These are phyloP conservation scores for Zaprionus vittiger DNA, from an alignment of 1,140 invertebrate genomes.

Conservation along the genomic window DNA sequence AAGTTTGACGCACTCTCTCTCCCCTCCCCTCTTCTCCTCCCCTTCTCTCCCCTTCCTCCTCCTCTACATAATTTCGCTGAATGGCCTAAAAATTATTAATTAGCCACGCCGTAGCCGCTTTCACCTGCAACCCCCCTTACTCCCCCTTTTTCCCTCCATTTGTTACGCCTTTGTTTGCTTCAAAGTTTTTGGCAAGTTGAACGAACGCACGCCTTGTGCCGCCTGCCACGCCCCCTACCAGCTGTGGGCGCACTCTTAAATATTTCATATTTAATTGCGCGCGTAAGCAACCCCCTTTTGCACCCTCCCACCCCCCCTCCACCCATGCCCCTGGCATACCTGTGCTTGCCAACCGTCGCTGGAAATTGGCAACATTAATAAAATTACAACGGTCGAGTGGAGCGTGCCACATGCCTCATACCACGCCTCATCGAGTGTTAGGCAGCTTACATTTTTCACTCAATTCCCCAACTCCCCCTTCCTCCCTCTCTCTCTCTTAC, in stretches of 20 bases:
- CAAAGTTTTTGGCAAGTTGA: conserved; percentile 33
- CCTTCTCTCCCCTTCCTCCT: background rate
- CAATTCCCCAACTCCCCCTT: conserved; percentile 34
- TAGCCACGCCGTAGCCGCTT: conserved; percentile 39
- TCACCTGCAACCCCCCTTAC: background rate
- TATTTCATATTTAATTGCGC: conserved; percentile 82
- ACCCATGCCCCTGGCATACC: background rate
- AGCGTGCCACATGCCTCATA: conserved; percentile 25
- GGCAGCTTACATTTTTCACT: conserved; percentile 59
- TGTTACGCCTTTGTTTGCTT: conserved; percentile 22
- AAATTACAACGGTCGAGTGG: conserved; percentile 62
- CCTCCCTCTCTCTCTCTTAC: background rate
- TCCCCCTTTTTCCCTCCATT: background rate
- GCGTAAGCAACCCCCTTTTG: conserved; percentile 60
- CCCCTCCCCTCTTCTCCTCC: background rate
- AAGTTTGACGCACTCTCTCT: conserved; percentile 49
- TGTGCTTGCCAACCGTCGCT: conserved; percentile 48
- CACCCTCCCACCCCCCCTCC: background rate
- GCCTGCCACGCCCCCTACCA: background rate
- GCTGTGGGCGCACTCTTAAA: conserved; percentile 55
- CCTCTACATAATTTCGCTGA: conserved; percentile 58
- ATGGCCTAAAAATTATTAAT: conserved; percentile 82
- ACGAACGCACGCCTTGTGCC: conserved; percentile 15
- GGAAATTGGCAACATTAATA: conserved; percentile 81
- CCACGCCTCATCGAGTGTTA: conserved; percentile 21